phyloP scores from a whole-genome alignment of 2,797 vertebrate genomes.

The Urocyon cinereoargenteus region DNA sequence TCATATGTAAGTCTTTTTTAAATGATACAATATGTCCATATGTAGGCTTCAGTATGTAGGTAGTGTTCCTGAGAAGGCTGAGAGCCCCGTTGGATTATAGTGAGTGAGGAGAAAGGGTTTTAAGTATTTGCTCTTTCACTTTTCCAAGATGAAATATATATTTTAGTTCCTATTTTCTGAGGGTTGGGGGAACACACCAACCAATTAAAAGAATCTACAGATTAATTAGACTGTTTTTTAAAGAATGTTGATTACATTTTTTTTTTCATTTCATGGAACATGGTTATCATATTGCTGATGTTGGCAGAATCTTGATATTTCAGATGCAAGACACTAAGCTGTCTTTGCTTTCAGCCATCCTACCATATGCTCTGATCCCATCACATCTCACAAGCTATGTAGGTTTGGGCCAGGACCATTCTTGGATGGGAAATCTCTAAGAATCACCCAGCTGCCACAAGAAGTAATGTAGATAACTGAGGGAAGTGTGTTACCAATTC shows the following conservation, averaged over 20 bases:
- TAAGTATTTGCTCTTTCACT: slow-evolving; percentile 74
- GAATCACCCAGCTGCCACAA: slow-evolving; percentile 86
- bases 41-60: background rate
- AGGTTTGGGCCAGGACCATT: slow-evolving; percentile 87
- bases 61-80: slow-evolving; percentile 65
- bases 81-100: background rate
- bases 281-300: slow-evolving; percentile 87
- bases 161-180: slow-evolving; percentile 72
- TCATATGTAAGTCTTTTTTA: slow-evolving; percentile 53
- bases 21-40: slow-evolving; percentile 29
- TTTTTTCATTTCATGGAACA: slow-evolving; percentile 83
- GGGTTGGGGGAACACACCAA: slow-evolving; percentile 58
- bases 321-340: slow-evolving; percentile 87
- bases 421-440: slow-evolving; percentile 86
- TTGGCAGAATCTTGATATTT: slow-evolving; percentile 87
- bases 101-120: slow-evolving; percentile 59
- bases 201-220: slow-evolving; percentile 84
- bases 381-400: slow-evolving; percentile 86
- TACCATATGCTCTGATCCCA: slow-evolving; percentile 87
- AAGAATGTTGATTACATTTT: slow-evolving; percentile 85
- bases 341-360: slow-evolving; percentile 86
- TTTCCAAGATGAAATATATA: slow-evolving; percentile 70
- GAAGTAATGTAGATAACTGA: slow-evolving; percentile 82
- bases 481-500: slow-evolving; percentile 69
- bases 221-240: slow-evolving; percentile 85